Conservation (phyloP, 2,797 vertebrate genomes). For the Poeciliopsis infans region DNA sequence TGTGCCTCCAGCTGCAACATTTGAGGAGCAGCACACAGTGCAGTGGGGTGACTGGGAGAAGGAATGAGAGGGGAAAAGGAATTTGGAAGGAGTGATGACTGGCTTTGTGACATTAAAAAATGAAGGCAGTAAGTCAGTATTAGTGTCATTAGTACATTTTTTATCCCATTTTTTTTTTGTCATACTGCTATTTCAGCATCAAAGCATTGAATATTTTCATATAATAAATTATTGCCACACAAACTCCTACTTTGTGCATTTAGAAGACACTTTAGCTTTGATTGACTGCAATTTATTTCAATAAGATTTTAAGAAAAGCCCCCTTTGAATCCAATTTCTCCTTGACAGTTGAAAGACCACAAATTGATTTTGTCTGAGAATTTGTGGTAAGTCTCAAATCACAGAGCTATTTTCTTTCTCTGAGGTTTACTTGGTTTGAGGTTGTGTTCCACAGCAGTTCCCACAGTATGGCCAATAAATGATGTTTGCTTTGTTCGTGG, state of each 20-base stretch:
- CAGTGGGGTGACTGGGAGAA: conserved; percentile 10
- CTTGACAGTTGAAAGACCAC: conserved; percentile 6
- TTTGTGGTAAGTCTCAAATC: conserved; percentile 32
- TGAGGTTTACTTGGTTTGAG: conserved; percentile 37
- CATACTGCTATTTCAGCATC: conserved; percentile 9
- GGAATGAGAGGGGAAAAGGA: background rate
- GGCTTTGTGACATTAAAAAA: conserved; percentile 48
- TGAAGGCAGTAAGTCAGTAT: conserved; percentile 51
- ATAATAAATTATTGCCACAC: background rate
- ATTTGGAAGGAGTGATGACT: conserved; percentile 20
- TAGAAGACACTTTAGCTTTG: background rate
- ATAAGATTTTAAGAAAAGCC: background rate
- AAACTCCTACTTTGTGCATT: background rate
- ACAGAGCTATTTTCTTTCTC: conserved; percentile 26
- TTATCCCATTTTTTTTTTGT: conserved; percentile 19
- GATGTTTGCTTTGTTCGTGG: conserved; percentile 53
- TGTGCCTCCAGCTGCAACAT: conserved; percentile 59
- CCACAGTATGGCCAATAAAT: conserved; percentile 44
- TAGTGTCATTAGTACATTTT: conserved; percentile 32
- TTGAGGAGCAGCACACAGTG: conserved; percentile 37
- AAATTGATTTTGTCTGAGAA: conserved; percentile 25
- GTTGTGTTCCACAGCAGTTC: conserved; percentile 29
- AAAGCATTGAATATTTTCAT: background rate
- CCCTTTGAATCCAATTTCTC: background rate
- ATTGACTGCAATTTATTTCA: conserved; percentile 9